These are phyloP conservation scores for Gnathonemus echidnorhynchus DNA, from an alignment of 2,113 vertebrate species.

Conservation along the genomic window DNA sequence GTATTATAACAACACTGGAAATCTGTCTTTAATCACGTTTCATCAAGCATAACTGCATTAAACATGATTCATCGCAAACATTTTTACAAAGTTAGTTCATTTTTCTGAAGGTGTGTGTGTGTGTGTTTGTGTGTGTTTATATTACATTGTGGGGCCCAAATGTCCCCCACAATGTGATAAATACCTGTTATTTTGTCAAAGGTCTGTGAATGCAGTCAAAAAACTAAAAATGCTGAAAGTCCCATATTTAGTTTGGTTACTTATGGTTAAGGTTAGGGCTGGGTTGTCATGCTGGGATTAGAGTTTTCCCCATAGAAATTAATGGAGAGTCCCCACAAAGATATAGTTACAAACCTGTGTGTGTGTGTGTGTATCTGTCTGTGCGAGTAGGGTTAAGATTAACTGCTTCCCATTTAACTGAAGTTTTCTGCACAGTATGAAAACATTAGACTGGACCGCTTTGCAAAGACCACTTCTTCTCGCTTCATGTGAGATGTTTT, in stretches of 20 bases:
- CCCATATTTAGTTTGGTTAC: too few relatives aligned
- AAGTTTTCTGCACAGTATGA: neutral
- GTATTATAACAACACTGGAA: slow-evolving; percentile 76
- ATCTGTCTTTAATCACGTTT: slow-evolving; percentile 25
- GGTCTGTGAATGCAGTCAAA: too few relatives aligned
- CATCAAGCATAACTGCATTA: neutral
- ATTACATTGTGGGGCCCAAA: too few relatives aligned
- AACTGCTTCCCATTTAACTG: neutral
- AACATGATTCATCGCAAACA: slow-evolving; percentile 28
- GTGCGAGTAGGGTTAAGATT: neutral
- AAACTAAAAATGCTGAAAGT: too few relatives aligned
- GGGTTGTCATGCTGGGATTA: too few relatives aligned
- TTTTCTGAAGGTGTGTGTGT: slow-evolving; percentile 47
- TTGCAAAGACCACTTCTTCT: slow-evolving; percentile 5
- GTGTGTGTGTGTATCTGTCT: neutral
- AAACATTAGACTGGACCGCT: neutral
- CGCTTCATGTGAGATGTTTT: slow-evolving; percentile 26
- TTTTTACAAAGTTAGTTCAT: slow-evolving; percentile 26
- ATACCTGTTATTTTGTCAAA: too few relatives aligned
- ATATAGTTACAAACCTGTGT: neutral
- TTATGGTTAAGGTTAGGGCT: too few relatives aligned
- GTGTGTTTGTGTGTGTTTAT: slow-evolving; percentile 17
- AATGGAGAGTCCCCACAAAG: too few relatives aligned
- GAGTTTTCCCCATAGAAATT: too few relatives aligned
- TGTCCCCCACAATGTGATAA: too few relatives aligned